A percentile compares a stretch with the other conserved stretches of the same genome.
phyloP scores from a whole-genome alignment of 2,113 vertebrate species.

The Mobula hypostoma region DNA sequence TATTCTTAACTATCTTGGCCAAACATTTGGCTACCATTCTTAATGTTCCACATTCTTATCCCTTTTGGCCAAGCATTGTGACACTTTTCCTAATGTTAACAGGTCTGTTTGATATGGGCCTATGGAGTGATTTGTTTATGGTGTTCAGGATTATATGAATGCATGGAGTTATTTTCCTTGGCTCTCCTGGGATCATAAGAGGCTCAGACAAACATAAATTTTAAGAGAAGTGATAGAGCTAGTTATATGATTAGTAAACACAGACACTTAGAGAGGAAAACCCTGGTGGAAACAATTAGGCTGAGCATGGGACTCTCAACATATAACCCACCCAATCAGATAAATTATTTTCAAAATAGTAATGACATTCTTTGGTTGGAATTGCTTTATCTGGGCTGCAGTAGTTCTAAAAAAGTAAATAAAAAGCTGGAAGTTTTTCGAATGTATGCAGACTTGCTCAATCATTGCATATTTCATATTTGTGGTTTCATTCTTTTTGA shows the following conservation, averaged over 20 bases:
- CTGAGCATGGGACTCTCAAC: not conserved
- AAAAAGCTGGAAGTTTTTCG: not conserved
- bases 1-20: too few relatives aligned
- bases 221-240: not conserved
- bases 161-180: not conserved
- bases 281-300: not conserved
- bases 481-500: slow-evolving; percentile 7
- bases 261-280: not conserved
- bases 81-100: too few relatives aligned
- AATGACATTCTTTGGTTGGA: not conserved
- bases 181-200: not conserved
- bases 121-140: not conserved
- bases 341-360: not conserved
- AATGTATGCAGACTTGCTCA: not conserved
- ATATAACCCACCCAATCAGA: not conserved
- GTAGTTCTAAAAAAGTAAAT: not conserved
- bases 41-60: too few relatives aligned
- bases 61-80: too few relatives aligned
- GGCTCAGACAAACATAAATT: not conserved
- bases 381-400: not conserved
- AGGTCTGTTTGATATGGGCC: too few relatives aligned
- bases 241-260: not conserved
- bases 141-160: not conserved
- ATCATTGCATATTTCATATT: not conserved
- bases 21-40: too few relatives aligned